phyloP scores from a whole-genome alignment of 2,113 vertebrate genomes.

The Pluvialis apricaria region DNA sequence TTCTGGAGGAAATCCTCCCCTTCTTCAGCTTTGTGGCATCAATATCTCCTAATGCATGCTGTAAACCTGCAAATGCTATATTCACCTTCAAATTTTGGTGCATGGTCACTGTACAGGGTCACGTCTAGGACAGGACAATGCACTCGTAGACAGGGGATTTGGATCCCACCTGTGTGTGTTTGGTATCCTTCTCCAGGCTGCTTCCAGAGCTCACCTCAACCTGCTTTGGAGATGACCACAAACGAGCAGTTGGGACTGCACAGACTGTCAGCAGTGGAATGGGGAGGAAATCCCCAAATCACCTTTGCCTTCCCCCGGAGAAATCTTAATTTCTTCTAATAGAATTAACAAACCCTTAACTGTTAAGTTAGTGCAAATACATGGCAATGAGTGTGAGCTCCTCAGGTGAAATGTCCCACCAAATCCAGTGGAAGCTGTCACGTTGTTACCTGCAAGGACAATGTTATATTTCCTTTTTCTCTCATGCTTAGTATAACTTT shows the following conservation, averaged over 20 bases:
- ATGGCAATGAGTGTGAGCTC: background rate
- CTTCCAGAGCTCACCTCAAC: background rate
- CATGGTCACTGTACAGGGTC: accelerated
- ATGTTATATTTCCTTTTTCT: background rate
- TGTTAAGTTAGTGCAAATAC: background rate
- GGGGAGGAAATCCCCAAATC: background rate
- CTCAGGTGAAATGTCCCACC: background rate
- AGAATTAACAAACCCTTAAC: background rate
- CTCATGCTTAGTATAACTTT: background rate
- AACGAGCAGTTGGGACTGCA: background rate
- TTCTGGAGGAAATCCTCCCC: background rate
- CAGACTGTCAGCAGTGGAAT: accelerated
- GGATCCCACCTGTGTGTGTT: too few species aligned
- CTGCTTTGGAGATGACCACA: background rate
- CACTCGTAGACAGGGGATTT: accelerated
- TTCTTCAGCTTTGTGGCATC: background rate
- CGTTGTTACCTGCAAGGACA: background rate
- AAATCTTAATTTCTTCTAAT: background rate
- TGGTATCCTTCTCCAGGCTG: background rate
- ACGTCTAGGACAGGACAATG: accelerated
- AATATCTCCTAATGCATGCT: accelerated
- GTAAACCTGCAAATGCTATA: background rate
- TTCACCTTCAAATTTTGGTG: background rate
- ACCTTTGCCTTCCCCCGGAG: background rate
- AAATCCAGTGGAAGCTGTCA: background rate